A percentile compares a stretch with the other conserved stretches of the same genome.
Conservation (phyloP, 2,797 vertebrate species). For the Atherinosoma microstoma region DNA sequence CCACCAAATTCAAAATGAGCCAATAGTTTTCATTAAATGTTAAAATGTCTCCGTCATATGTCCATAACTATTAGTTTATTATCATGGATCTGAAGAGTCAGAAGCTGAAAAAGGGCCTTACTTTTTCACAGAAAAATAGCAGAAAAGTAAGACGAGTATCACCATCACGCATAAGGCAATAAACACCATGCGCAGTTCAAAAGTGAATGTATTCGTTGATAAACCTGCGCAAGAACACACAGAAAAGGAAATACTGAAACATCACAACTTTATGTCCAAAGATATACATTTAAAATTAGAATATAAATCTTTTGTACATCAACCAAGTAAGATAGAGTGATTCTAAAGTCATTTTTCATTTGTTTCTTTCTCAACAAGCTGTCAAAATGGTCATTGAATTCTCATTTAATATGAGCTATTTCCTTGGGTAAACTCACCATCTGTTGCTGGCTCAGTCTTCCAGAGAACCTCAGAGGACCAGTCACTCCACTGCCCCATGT, state of each 20-base stretch:
- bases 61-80: background rate
- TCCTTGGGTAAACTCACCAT: constrained; percentile 9
- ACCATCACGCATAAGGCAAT: constrained; percentile 33
- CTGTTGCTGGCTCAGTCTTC: constrained; percentile 34
- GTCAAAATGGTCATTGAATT: background rate
- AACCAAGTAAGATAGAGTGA: background rate
- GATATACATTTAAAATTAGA: background rate
- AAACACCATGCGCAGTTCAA: constrained; percentile 16
- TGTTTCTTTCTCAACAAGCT: background rate
- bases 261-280: background rate
- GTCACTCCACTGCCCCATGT: constrained; percentile 77
- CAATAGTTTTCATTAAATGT: too few species aligned
- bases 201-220: rapidly evolving
- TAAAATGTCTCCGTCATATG: too few species aligned
- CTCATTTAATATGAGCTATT: background rate
- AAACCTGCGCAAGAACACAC: constrained; percentile 20
- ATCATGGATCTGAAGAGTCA: background rate
- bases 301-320: background rate
- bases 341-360: background rate
- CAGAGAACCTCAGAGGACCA: constrained; percentile 76
- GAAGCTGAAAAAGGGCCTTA: constrained; percentile 37
- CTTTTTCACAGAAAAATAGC: constrained; percentile 57
- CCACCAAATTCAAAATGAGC: too few species aligned
- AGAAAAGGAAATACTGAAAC: background rate
- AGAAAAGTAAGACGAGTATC: constrained; percentile 38